Evolutionary conservation across 2,797 vertebrate species (phyloP).

Genomic region (Enteromius argenteus): DNA sequence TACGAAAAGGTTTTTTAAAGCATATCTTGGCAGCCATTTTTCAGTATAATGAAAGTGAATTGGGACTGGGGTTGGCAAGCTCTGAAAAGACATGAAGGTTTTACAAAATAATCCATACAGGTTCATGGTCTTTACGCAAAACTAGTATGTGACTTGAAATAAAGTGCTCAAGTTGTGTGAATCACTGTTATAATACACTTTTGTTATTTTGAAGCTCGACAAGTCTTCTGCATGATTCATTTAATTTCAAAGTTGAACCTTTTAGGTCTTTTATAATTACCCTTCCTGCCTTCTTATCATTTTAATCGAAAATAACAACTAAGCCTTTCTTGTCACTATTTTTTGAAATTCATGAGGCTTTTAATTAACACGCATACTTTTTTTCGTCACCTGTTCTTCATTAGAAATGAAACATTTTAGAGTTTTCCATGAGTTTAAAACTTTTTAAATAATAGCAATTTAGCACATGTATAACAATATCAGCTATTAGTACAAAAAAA

Average conservation of each 20-base stretch:
- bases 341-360: slow-evolving; percentile 57
- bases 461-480: not conserved
- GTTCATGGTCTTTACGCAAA: not conserved
- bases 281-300: slow-evolving; percentile 32
- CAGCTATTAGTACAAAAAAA: not conserved
- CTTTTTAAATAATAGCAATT: slow-evolving; percentile 8
- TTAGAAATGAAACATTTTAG: not conserved
- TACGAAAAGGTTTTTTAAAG: not conserved
- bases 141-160: not conserved
- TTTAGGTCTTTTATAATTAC: slow-evolving; percentile 11
- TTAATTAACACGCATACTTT: slow-evolving; percentile 39
- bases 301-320: slow-evolving; percentile 18
- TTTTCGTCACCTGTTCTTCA: not conserved
- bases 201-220: not conserved
- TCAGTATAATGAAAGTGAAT: not conserved
- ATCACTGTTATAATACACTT: not conserved
- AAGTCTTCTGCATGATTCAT: slow-evolving; percentile 13
- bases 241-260: slow-evolving; percentile 15
- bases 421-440: not conserved
- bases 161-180: not conserved
- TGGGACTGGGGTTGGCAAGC: not conserved
- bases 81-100: not conserved
- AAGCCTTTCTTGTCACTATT: slow-evolving; percentile 16
- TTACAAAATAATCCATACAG: not conserved
- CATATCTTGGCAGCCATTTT: not conserved